These are phyloP conservation scores for Patella depressa DNA, from an alignment of 2,888 invertebrate species.

Conservation along the genomic window DNA sequence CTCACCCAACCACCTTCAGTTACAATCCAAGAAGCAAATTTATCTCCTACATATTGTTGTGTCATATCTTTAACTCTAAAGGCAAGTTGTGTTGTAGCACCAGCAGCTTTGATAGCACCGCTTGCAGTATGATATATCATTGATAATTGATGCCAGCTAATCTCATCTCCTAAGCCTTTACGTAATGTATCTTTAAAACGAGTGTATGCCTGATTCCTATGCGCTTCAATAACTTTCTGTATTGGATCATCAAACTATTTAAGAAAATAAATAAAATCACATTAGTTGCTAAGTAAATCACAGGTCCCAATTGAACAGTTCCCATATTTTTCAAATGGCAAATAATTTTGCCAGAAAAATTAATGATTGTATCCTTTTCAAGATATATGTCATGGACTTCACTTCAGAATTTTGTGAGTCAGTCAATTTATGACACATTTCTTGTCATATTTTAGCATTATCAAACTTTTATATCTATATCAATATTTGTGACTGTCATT, in stretches of 20 bases:
- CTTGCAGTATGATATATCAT: slow-evolving; percentile 65
- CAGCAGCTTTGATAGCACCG: slow-evolving; percentile 59
- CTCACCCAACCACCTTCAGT: slow-evolving; percentile 70
- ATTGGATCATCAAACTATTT: slow-evolving; percentile 29
- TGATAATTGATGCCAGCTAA: slow-evolving; percentile 65
- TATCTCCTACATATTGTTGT: slow-evolving; percentile 65
- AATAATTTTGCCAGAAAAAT: not conserved
- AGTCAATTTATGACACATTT: no score
- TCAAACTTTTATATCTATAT: no score
- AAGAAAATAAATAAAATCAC: no score
- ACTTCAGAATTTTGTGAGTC: no score
- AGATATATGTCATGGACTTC: no score
- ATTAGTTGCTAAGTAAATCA: no score
- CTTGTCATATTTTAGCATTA: no score
- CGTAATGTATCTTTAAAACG: slow-evolving; percentile 61
- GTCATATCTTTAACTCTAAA: slow-evolving; percentile 65
- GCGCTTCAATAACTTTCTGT: slow-evolving; percentile 39
- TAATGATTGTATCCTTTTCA: not conserved
- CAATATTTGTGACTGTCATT: no score
- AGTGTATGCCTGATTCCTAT: slow-evolving; percentile 58
- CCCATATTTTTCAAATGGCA: not conserved
- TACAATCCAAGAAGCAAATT: slow-evolving; percentile 68
- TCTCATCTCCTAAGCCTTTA: slow-evolving; percentile 55
- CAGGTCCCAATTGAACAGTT: not conserved
- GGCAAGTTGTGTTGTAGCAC: slow-evolving; percentile 60